These are phyloP conservation scores for Abscondita cerata DNA, from an alignment of 2,888 invertebrate species.

Conservation along the genomic window DNA sequence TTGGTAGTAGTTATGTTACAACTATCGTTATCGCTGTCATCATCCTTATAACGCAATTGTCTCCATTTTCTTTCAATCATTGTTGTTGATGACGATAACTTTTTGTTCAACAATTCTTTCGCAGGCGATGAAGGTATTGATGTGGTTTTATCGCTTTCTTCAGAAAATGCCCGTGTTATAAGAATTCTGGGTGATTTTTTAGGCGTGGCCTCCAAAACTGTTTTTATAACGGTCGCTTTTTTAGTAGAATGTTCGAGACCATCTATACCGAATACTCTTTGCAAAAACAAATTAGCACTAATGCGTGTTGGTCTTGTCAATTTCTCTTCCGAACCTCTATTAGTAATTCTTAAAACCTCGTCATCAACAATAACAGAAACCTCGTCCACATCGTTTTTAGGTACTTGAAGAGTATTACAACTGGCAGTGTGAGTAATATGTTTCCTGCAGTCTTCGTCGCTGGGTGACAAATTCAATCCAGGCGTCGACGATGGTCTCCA, in stretches of 20 bases:
- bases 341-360: conserved; percentile 46
- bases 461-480: conserved; percentile 50
- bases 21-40: conserved; percentile 49
- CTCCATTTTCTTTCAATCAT: conserved; percentile 58
- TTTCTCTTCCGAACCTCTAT: conserved; percentile 50
- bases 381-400: conserved; percentile 59
- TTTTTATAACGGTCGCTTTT: conserved; percentile 43
- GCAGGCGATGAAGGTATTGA: conserved; percentile 57
- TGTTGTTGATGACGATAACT: conserved; percentile 57
- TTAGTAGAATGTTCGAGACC: conserved; percentile 41
- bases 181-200: conserved; percentile 70
- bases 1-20: conserved; percentile 45
- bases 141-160: conserved; percentile 69
- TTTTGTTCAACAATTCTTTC: conserved; percentile 51
- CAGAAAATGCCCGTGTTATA: conserved; percentile 76
- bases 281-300: conserved; percentile 67
- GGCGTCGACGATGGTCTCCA: conserved; percentile 61
- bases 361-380: conserved; percentile 54
- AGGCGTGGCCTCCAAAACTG: conserved; percentile 50
- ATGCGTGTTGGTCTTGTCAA: conserved; percentile 56
- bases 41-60: conserved; percentile 48
- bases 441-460: conserved; percentile 55
- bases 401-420: conserved; percentile 73
- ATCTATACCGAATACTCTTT: conserved; percentile 66
- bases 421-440: conserved; percentile 69